phyloP scores from a whole-genome alignment of 1,140 invertebrate species.

The Probaryconus sp. region DNA sequence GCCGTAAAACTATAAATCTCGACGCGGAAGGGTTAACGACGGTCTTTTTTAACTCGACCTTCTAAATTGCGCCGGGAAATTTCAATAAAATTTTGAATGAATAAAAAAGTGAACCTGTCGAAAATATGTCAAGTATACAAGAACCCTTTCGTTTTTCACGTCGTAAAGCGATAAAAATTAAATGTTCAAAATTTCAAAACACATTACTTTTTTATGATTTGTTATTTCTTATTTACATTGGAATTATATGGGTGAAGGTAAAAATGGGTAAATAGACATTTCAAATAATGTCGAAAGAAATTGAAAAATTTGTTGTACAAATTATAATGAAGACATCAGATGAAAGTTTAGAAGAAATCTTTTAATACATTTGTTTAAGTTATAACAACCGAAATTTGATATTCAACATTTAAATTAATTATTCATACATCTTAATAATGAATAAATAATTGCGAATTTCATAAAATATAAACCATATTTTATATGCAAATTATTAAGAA shows the following conservation, averaged over 20 bases:
- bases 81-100: conserved; percentile 35
- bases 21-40: conserved; percentile 65
- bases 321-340: no score
- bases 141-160: conserved; percentile 37
- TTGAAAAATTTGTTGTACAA: neutral
- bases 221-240: conserved; percentile 13
- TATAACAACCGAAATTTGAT: no score
- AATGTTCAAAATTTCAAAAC: conserved; percentile 37
- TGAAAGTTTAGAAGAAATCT: no score
- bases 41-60: conserved; percentile 44
- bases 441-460: no score
- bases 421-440: no score
- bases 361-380: no score
- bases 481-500: no score
- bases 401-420: no score
- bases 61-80: conserved; percentile 34
- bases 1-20: conserved; percentile 71
- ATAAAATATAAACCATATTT: no score
- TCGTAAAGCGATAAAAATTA: conserved; percentile 36
- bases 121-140: conserved; percentile 49
- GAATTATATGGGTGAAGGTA: neutral
- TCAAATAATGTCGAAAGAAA: neutral
- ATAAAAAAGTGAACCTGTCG: conserved; percentile 49
- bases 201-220: conserved; percentile 25
- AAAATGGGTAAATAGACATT: conserved; percentile 1